These are phyloP conservation scores for Delia radicum DNA, from an alignment of 1,140 invertebrate species.

Conservation along the genomic window DNA sequence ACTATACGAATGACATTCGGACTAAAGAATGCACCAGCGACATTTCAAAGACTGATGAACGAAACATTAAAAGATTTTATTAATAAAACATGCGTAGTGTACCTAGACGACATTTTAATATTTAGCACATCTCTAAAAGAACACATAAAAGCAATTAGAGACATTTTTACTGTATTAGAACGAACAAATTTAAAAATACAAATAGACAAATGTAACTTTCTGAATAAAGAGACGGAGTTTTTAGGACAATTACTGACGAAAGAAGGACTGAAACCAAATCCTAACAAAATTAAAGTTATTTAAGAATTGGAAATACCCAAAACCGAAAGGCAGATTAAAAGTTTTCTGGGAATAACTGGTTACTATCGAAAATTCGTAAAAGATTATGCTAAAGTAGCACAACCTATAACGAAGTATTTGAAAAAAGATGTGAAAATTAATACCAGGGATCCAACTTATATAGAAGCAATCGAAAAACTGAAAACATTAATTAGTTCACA, in stretches of 20 bases:
- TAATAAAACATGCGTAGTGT: constrained; percentile 30
- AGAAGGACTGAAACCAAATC: constrained; percentile 43
- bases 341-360: constrained; percentile 32
- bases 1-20: constrained; percentile 20
- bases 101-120: constrained; percentile 48
- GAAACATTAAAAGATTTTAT: constrained; percentile 46
- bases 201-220: constrained; percentile 39
- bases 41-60: constrained; percentile 41
- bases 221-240: constrained; percentile 21
- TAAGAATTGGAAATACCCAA: constrained; percentile 31
- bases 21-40: constrained; percentile 40
- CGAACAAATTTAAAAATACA: constrained; percentile 35
- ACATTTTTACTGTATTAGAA: constrained; percentile 50
- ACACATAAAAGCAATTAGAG: constrained; percentile 39
- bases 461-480: not conserved
- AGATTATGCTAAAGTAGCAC: not conserved
- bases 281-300: constrained; percentile 34
- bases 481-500: not conserved
- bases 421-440: constrained; percentile 32
- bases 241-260: not conserved
- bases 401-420: constrained; percentile 20
- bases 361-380: constrained; percentile 40
- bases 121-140: constrained; percentile 37
- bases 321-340: constrained; percentile 32
- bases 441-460: constrained; percentile 36